Percentiles rank a stretch among this genome's conserved stretches.
These are phyloP conservation scores for Leptonema lineaticorne DNA, from an alignment of 1,140 invertebrate genomes.

Conservation along the genomic window DNA sequence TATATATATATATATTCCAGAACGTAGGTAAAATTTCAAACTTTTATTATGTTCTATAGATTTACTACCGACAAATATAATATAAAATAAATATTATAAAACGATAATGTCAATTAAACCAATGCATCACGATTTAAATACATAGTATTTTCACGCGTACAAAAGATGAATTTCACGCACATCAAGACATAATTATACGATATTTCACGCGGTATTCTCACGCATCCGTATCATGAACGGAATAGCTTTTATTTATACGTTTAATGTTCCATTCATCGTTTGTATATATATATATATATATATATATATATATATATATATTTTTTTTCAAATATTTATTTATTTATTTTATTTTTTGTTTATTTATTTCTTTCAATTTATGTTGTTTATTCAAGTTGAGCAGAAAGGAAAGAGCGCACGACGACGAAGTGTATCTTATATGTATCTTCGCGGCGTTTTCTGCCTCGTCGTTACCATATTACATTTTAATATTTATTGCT, in stretches of 20 bases:
- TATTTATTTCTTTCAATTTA: too few species aligned
- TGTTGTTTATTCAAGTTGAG: background rate
- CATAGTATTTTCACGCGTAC: background rate
- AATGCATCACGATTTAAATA: background rate
- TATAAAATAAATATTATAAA: background rate
- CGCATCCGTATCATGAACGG: background rate
- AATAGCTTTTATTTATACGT: background rate
- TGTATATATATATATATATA: too few species aligned
- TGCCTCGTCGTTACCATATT: slow-evolving; percentile 20
- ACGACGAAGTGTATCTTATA: too few species aligned
- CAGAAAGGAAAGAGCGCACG: background rate
- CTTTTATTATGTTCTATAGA: too few species aligned
- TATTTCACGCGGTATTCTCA: background rate
- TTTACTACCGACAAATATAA: too few species aligned
- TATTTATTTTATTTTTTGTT: too few species aligned
- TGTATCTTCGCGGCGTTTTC: slow-evolving; percentile 14
- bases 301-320: too few species aligned
- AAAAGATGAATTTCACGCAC: background rate
- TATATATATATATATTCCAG: background rate
- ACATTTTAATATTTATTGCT: slow-evolving; percentile 29
- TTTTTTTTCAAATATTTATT: too few species aligned
- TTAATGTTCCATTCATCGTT: background rate
- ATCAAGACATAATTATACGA: background rate
- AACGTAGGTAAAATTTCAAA: too few species aligned
- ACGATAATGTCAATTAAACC: background rate